A percentile compares a stretch with the other conserved stretches of the same genome.
These are phyloP conservation scores for Aphis gossypii DNA, from an alignment of 1,140 invertebrate species.

Conservation along the genomic window DNA sequence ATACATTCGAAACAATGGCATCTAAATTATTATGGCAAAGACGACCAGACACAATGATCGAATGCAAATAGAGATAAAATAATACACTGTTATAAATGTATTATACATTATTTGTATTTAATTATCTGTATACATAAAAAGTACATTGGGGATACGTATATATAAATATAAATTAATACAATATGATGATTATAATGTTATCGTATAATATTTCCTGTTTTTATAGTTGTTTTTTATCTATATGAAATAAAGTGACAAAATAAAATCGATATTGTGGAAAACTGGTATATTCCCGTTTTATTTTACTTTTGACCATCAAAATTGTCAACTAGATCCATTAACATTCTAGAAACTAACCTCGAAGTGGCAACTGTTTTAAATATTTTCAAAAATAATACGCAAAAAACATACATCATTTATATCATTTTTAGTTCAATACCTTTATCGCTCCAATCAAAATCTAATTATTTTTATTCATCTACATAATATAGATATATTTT, in stretches of 20 bases:
- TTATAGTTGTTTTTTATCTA: background rate
- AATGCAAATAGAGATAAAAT: background rate
- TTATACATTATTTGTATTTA: background rate
- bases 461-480: background rate
- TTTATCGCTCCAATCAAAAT: background rate
- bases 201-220: background rate
- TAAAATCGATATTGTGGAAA: background rate
- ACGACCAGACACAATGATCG: background rate
- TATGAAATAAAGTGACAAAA: background rate
- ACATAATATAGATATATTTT: background rate
- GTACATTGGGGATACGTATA: too few species aligned
- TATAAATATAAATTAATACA: too few species aligned
- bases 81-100: background rate
- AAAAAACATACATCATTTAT: background rate
- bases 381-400: background rate
- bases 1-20: background rate
- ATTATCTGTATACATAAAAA: too few species aligned
- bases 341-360: too few species aligned
- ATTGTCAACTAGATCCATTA: background rate
- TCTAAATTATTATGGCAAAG: background rate
- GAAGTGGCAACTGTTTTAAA: background rate
- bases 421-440: too few species aligned
- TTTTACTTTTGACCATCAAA: background rate
- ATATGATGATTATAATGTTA: background rate
- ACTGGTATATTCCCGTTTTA: background rate